Evolutionary conservation across 1,140 invertebrate genomes (phyloP).

Genomic region (Magallana ariakensis): DNA sequence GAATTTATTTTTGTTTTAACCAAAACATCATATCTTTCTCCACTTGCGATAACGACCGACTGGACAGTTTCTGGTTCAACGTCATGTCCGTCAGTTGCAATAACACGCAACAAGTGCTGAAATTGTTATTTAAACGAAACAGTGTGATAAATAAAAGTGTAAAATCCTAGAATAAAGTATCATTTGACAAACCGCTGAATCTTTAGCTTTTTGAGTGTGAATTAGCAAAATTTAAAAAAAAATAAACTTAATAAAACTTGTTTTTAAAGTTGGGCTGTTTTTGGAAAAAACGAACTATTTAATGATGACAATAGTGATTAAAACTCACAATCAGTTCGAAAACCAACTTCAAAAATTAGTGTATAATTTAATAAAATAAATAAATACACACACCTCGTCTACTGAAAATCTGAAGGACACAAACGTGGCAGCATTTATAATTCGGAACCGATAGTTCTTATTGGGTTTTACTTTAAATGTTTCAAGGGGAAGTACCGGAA

Average conservation of each 20-base stretch:
- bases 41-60: slow-evolving; percentile 90
- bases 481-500: slow-evolving; percentile 78
- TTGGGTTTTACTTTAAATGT: slow-evolving; percentile 54
- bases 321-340: too few species aligned
- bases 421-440: slow-evolving; percentile 91
- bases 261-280: too few species aligned
- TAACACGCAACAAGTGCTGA: slow-evolving; percentile 86
- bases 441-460: slow-evolving; percentile 87
- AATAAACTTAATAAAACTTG: too few species aligned
- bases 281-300: too few species aligned
- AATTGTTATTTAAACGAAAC: neutral
- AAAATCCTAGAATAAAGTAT: too few species aligned
- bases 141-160: too few species aligned
- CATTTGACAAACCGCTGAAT: too few species aligned
- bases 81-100: slow-evolving; percentile 89
- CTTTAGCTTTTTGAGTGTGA: too few species aligned
- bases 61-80: slow-evolving; percentile 87
- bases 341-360: too few species aligned
- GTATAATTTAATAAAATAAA: too few species aligned
- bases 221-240: too few species aligned
- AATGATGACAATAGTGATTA: too few species aligned
- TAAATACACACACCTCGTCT: slow-evolving; percentile 81
- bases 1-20: slow-evolving; percentile 85
- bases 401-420: slow-evolving; percentile 92
- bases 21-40: slow-evolving; percentile 92